Base-by-base conservation (phyloP, 2,797 vertebrate species). In the Presbytis comata region DNA sequence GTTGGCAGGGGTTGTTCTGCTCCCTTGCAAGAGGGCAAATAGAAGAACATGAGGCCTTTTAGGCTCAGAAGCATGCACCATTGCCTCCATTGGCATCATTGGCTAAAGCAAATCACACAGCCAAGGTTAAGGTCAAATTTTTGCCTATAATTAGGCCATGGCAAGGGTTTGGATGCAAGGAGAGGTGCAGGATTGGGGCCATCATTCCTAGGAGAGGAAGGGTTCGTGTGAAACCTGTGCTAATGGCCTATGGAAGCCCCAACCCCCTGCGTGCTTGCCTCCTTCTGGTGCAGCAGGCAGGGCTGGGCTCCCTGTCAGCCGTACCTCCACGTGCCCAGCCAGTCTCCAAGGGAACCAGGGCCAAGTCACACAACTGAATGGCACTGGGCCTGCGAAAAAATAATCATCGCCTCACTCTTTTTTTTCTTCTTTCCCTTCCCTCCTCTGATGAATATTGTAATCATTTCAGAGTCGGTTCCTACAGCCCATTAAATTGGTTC, bases 261-360 rank as follows among this genome's bases (percentile, higher is more conserved):
- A 14, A 1, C 16, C 33, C 53, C 26, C 53, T 4, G 0, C 1
- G 3, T 12, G 4, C 50, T 48, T 48, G 17, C n/a, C 46, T 55
- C 76, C 67, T 33, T 22, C 64, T 50, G 16, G 41, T 26, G 2
- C 4, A 7, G 41, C 26, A 53, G 36, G 39, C 30, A n/a, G 50
- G 39, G 41, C 53, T 17, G 8, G 53, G 44, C 55, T 1, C 2
- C 53, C 46, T 55, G 41, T 6, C 8, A 30, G 11, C 24, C 26
- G 8, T 7, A 8, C 17, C 21, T 55, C 30, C 12, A 28, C 4
- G 21, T 0, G 8, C 14, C 24, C 75, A 39, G 39, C 22, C n/a
- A 21, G n/a, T 22, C 81, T 55, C 17, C 11, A 6, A 41, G 55
- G n/a, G 41, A 41, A 30, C 70, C 7, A 30, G 30, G 24, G 74